Conservation (phyloP, 2,888 invertebrate species). For the Agonopterix alstromeriana region DNA sequence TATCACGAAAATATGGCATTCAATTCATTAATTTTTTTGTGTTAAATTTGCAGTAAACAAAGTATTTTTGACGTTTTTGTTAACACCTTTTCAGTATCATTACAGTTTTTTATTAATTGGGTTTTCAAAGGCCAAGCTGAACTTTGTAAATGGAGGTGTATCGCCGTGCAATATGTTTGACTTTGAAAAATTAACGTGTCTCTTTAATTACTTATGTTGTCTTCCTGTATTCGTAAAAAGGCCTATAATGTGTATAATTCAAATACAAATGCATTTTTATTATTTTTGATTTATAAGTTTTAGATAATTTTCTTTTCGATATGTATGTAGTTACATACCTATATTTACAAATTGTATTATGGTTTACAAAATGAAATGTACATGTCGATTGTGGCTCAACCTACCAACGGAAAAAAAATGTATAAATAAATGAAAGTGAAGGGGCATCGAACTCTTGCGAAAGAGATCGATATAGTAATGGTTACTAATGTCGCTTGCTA, state of each 20-base stretch:
- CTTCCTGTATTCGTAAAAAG: constrained; percentile 31
- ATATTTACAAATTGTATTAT: constrained; percentile 15
- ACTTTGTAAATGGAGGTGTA: neutral
- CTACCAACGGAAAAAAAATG: constrained; percentile 3
- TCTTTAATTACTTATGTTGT: constrained; percentile 26
- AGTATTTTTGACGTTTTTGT: too few relatives aligned
- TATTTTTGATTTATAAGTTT: constrained; percentile 25
- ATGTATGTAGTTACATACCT: constrained; percentile 20
- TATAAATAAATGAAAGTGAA: too few relatives aligned
- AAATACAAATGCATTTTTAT: constrained; percentile 31
- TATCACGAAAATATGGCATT: too few relatives aligned
- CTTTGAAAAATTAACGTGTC: constrained; percentile 12
- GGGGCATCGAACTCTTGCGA: too few relatives aligned
- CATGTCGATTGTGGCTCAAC: constrained; percentile 16
- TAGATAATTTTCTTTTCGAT: constrained; percentile 15
- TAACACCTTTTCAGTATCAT: too few relatives aligned
- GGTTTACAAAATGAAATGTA: constrained; percentile 18
- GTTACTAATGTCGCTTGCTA: too few relatives aligned
- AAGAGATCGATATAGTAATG: too few relatives aligned
- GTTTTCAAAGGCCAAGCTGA: too few relatives aligned
- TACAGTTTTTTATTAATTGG: too few relatives aligned
- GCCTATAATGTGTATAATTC: constrained; percentile 25
- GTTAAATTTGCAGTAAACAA: neutral
- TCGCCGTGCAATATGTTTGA: constrained; percentile 32
- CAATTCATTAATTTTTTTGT: neutral